Evolutionary conservation across 1,140 invertebrate genomes (phyloP).

Genomic region (Cydia amplana): DNA sequence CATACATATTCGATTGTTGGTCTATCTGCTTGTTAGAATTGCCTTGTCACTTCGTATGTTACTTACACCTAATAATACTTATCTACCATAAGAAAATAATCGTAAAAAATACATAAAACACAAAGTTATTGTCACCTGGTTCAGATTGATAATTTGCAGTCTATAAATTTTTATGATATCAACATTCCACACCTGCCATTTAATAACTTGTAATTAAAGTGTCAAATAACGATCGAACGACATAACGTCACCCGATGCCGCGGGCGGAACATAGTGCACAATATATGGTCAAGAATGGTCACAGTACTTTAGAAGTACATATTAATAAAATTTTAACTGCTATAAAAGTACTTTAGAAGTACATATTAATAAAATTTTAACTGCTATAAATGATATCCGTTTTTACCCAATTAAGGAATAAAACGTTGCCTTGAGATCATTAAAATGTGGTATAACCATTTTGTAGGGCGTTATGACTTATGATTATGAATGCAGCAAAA

Average conservation of each 20-base stretch:
- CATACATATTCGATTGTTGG: no score
- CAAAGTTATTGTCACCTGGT: neutral
- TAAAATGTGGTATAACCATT: conserved; percentile 25
- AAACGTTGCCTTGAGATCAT: conserved; percentile 13
- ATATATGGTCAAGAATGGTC: conserved; percentile 18
- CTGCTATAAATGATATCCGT: conserved; percentile 27
- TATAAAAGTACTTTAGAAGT: neutral
- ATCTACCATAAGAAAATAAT: no score
- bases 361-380: conserved; percentile 5
- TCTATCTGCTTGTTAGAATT: no score
- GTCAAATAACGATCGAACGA: conserved; percentile 2
- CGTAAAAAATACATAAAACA: neutral
- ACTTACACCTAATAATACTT: no score
- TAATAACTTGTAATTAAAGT: neutral
- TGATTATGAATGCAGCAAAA: neutral
- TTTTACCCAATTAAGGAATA: conserved; percentile 10
- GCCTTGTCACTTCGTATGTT: no score
- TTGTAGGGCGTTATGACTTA: neutral
- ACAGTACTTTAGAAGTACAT: neutral
- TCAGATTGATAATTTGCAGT: neutral
- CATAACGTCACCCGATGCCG: neutral
- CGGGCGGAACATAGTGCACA: conserved; percentile 12
- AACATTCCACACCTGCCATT: neutral
- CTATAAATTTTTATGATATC: neutral
- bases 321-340: conserved; percentile 4